These are phyloP conservation scores for Cyphomyrmex costatus DNA, from an alignment of 1,140 invertebrate species.

Conservation along the genomic window DNA sequence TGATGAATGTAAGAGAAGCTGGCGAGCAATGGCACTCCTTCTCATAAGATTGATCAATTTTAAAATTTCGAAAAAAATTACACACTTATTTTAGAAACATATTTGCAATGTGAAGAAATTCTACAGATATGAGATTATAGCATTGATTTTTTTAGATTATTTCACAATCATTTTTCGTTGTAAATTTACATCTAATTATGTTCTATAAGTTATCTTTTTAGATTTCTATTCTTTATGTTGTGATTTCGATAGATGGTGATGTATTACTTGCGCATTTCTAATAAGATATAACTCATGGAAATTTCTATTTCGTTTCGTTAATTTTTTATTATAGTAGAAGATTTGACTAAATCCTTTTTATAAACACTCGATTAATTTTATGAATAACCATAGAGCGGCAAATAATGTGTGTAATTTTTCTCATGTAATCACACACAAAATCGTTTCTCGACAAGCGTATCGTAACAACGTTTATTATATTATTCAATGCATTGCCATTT, in stretches of 20 bases:
- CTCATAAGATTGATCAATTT: constrained; percentile 16
- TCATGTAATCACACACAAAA: constrained; percentile 69
- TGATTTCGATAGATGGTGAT: not conserved
- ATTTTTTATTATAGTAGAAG: not conserved
- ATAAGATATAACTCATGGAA: not conserved
- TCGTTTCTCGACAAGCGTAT: constrained; percentile 56
- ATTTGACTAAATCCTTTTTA: not conserved
- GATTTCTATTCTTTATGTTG: not conserved
- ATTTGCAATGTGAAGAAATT: not conserved
- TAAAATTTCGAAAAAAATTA: constrained; percentile 11
- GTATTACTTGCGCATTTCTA: not conserved
- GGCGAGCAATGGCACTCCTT: not conserved
- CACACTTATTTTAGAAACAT: constrained; percentile 27
- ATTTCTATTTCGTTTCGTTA: not conserved
- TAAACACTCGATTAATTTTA: not conserved
- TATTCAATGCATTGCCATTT: constrained; percentile 64
- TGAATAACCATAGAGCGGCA: constrained; percentile 32
- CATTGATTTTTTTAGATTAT: constrained; percentile 18
- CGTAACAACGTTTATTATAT: constrained; percentile 61
- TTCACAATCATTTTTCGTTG: constrained; percentile 1
- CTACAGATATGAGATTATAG: not conserved
- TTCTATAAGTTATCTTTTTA: not conserved
- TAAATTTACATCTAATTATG: constrained; percentile 4
- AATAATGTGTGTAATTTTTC: constrained; percentile 73
- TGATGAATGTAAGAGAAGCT: constrained; percentile 32